phyloP scores from a whole-genome alignment of 2,797 vertebrate species.

The Botia kubotai region DNA sequence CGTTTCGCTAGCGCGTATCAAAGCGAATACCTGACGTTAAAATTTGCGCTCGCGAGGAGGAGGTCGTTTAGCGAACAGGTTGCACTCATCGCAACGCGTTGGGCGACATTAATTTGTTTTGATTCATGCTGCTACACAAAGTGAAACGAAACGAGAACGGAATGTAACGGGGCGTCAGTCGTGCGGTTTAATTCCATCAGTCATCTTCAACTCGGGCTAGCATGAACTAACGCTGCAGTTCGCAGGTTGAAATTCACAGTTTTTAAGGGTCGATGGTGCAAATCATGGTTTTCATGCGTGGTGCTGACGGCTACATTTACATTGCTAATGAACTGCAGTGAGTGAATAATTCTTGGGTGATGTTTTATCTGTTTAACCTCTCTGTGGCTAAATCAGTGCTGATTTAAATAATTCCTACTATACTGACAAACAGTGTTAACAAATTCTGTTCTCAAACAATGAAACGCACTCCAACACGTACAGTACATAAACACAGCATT shows the following conservation, averaged over 20 bases:
- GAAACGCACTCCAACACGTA: neutral
- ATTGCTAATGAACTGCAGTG: slow-evolving; percentile 23
- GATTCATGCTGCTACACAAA: slow-evolving; percentile 14
- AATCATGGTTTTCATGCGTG: slow-evolving; percentile 4
- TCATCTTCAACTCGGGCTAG: slow-evolving; percentile 14
- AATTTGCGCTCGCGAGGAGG: slow-evolving; percentile 28
- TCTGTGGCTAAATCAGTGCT: slow-evolving; percentile 14
- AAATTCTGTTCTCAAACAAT: neutral
- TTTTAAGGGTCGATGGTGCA: slow-evolving; percentile 12
- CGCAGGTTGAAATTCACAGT: slow-evolving; percentile 13
- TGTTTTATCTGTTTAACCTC: slow-evolving; percentile 36
- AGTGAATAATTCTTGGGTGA: slow-evolving; percentile 24
- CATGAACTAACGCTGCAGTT: neutral
- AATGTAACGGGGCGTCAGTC: slow-evolving; percentile 19
- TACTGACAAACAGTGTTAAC: slow-evolving; percentile 1
- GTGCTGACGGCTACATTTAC: slow-evolving; percentile 37
- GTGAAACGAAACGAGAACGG: neutral
- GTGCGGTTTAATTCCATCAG: slow-evolving; percentile 8
- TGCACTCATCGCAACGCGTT: slow-evolving; percentile 19
- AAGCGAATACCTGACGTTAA: slow-evolving; percentile 53
- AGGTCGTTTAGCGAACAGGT: slow-evolving; percentile 20
- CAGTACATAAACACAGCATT: neutral
- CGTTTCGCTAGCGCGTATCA: slow-evolving; percentile 39
- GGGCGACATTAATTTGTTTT: slow-evolving; percentile 32
- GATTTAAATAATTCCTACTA: neutral